Base-by-base conservation (phyloP, 2,888 invertebrate species). In the Melangyna quadrimaculata region DNA sequence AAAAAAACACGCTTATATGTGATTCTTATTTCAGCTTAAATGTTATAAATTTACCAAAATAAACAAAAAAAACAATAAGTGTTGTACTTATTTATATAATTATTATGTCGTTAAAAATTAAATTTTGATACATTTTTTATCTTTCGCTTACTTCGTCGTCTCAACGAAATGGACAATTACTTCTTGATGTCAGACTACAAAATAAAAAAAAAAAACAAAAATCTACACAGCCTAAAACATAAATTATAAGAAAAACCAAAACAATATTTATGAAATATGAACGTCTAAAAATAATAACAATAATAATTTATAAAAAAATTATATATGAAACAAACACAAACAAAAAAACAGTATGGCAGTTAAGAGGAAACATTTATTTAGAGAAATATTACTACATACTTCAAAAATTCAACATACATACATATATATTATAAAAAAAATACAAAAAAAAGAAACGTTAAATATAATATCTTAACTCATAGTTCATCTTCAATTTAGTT, bases 121-220 rank as follows among this genome's bases (percentile, higher is more conserved):
- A 74, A 78, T 74, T 83, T 78, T 83, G 67, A 74, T 74, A 78
- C 70, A 74, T 70, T 71, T 78, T 83, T 71, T 78, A 74, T 74
- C 57, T 78, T 74, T 78, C 65, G 78, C 77, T 83, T 70, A 74
- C 61, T 83, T 79, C 57, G 55, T 75, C 78, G 55, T 75, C 78
- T 78, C 70, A 79, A 75, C 74, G 74, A 71, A 84, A 71, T 71
- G 79, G 70, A 55, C 24, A 8, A 57, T 35, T 43, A 74, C 71
- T 57, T 61, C 59, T 72, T 72, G 72, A 77, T 77, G 78, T 72
- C 61, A 78, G 45, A 78, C 57, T 72, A 67, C 53, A 35, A 59
- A 67, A 77, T 77, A 61, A 17, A 43, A 43, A 43, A 19, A 61
- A 17, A 43, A 43, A 43, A 19, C 14, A 63, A 45, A 40, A 67